phyloP scores from a whole-genome alignment of 2,888 invertebrate species.

The Biston stratarius region DNA sequence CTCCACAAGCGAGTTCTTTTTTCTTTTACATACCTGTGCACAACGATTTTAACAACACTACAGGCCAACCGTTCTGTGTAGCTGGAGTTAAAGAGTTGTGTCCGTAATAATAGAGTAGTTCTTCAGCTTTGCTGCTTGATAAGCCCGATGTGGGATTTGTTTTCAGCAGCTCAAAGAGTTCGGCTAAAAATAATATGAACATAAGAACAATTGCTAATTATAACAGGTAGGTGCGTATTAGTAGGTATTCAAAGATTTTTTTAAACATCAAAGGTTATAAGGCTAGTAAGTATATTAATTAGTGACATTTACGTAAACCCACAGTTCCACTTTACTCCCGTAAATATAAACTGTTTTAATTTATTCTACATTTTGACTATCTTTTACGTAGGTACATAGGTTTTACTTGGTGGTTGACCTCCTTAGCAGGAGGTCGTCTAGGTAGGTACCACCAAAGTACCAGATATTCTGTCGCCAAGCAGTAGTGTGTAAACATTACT shows the following conservation, averaged over 20 bases:
- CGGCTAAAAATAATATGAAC: constrained; percentile 57
- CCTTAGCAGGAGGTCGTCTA: no score
- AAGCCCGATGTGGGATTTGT: constrained; percentile 86
- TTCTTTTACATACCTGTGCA: constrained; percentile 67
- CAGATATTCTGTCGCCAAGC: no score
- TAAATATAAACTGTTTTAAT: no score
- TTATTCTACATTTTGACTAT: no score
- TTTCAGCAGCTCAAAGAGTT: constrained; percentile 62
- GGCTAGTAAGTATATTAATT: no score
- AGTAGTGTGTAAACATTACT: no score
- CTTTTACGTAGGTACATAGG: no score
- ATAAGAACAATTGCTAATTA: background rate
- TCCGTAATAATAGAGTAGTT: constrained; percentile 87
- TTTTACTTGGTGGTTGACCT: no score
- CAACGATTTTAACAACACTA: constrained; percentile 82
- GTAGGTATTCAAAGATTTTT: background rate
- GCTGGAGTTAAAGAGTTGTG: constrained; percentile 92
- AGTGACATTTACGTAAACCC: no score
- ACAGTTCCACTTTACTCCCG: no score
- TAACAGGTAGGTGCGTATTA: background rate
- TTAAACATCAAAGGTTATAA: no score
- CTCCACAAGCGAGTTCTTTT: constrained; percentile 1
- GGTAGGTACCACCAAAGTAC: no score
- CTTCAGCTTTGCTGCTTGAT: constrained; percentile 84
- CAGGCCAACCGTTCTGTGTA: constrained; percentile 89